Percentiles rank a stretch among this genome's conserved stretches.
Evolutionary conservation across 2,888 invertebrate genomes (phyloP).

Genomic region (Cremastobaeus sp.): DNA sequence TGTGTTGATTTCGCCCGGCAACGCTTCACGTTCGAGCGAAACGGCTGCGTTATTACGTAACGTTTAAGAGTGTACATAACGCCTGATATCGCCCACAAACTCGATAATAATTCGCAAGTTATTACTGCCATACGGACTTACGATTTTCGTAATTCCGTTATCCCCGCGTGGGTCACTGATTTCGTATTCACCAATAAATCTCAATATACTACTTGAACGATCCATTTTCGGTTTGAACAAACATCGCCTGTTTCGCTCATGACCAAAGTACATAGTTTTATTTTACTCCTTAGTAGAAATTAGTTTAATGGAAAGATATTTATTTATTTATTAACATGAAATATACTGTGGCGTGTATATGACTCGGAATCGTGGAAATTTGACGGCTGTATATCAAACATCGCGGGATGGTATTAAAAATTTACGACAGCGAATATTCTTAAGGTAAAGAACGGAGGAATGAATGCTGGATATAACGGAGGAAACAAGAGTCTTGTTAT

Average conservation of each 20-base stretch:
- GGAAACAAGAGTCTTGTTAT: constrained; percentile 38
- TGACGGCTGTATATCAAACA: constrained; percentile 17
- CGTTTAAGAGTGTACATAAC: constrained; percentile 23
- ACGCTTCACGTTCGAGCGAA: constrained; percentile 10
- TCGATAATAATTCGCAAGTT: not conserved
- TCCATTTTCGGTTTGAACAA: too few species aligned
- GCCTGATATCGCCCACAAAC: constrained; percentile 11
- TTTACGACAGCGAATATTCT: constrained; percentile 24
- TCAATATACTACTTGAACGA: not conserved
- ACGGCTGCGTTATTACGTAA: constrained; percentile 17
- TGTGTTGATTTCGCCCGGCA: constrained; percentile 17
- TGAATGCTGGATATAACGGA: constrained; percentile 27
- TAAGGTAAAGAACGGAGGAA: constrained; percentile 22
- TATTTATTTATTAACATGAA: too few species aligned
- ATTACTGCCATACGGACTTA: not conserved
- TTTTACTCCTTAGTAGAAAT: too few species aligned
- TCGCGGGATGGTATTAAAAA: constrained; percentile 20
- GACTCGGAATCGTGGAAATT: too few species aligned
- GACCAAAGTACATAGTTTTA: too few species aligned
- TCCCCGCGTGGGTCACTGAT: constrained; percentile 2
- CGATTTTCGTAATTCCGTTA: not conserved
- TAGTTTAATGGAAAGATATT: too few species aligned
- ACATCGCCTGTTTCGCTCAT: not conserved
- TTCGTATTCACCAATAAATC: not conserved
- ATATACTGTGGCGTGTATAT: too few species aligned